Conservation (phyloP, 2,113 vertebrate genomes). For the Macquaria australasica region DNA sequence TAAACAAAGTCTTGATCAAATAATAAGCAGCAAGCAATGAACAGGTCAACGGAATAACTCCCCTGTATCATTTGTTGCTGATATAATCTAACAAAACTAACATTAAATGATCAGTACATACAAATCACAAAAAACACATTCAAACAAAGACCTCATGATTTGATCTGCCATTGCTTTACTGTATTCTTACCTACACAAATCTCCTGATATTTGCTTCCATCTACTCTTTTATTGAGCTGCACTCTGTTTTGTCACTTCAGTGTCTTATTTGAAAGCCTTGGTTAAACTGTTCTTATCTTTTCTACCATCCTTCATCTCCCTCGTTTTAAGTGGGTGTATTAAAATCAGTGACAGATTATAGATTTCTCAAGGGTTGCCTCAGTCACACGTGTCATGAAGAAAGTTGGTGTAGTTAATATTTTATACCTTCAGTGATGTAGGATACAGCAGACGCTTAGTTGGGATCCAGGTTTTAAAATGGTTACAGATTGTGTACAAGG, state of each 20-base stretch:
- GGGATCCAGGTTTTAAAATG: not conserved
- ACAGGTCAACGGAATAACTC: not conserved
- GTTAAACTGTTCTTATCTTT: not conserved
- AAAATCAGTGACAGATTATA: conserved; percentile 1
- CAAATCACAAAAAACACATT: not conserved
- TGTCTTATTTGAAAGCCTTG: not conserved
- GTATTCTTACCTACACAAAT: not conserved
- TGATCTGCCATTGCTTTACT: not conserved
- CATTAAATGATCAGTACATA: not conserved
- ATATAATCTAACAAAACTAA: not conserved
- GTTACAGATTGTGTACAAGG: not conserved
- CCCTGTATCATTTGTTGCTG: not conserved
- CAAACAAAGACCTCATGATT: not conserved
- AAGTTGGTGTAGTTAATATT: not conserved
- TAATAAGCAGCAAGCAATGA: not conserved
- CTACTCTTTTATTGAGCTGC: not conserved
- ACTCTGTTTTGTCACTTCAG: not conserved
- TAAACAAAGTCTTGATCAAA: not conserved
- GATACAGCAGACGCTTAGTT: not conserved
- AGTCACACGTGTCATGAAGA: conserved; percentile 3
- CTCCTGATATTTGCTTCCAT: not conserved
- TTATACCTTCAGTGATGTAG: not conserved
- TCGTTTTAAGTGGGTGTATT: not conserved
- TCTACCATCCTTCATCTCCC: not conserved
- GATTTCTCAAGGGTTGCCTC: not conserved